Base-by-base conservation (phyloP, 2,888 invertebrate species). In the Drosophila flavopinicola region DNA sequence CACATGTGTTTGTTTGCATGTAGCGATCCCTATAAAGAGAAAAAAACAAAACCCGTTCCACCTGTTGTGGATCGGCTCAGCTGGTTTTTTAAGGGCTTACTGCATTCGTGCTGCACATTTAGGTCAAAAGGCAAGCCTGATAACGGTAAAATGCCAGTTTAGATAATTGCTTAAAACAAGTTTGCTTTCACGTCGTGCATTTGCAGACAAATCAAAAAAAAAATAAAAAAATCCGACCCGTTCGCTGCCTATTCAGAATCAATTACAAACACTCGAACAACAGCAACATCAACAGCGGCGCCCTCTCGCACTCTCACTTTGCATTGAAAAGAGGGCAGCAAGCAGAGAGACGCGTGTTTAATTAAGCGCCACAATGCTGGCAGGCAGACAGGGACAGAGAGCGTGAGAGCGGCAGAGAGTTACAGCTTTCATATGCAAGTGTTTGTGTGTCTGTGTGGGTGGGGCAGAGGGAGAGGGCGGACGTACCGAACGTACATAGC, bases 341-440 rank as follows among this genome's bases (percentile, higher is more conserved):
- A 54, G 47, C 58, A 58, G 67, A 63, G 70, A 66, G 73, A 70
- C 75, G 82, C 73, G 73, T 78, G 78, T 69, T 79, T 79, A 75
- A 79, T 79, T 79, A 79, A 82, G 73, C 82, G 75, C 78, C 65
- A 59, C 78, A 78, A 37, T 30, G 47, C 35, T n/a, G n/a, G n/a
- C n/a, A n/a, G n/a, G n/a, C n/a, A n/a, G 57, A 44, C 37, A 35
- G 54, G 11, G 25, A 17, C 29, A 59, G 20, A 30, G 42, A 37
- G 17, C 32, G 38, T 29, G 27, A 20, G 25, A 38, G 32, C 37
- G 41, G 42, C 15, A 57, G 54, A 59, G 38, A 38, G n/a, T n/a
- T n/a, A n/a, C n/a, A 64, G 56, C 68, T 63, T 54, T 69, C 53
- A 20, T 39, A 48, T 47, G 30, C 13, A 42, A 60, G 17, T 38